Evolutionary conservation across 2,797 vertebrate genomes (phyloP).

Genomic region (Dipus sagitta): DNA sequence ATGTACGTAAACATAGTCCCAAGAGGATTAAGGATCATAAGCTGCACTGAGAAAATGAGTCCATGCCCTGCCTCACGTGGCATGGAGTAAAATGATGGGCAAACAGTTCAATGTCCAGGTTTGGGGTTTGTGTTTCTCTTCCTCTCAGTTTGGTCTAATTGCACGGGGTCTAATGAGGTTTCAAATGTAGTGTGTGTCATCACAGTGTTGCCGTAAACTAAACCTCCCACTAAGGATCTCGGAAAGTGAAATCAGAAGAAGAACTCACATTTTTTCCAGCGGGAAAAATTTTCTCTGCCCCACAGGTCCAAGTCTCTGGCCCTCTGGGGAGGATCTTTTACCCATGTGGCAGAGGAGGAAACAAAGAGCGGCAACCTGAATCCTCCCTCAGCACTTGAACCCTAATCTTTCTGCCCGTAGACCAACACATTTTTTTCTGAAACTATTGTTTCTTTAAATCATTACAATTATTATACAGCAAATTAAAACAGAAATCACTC

Average conservation of each 20-base stretch:
- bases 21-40: neutral
- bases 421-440: neutral
- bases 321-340: neutral
- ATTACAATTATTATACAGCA: neutral
- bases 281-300: neutral
- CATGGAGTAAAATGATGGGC: neutral
- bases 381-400: neutral
- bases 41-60: neutral
- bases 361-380: rapidly evolving
- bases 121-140: neutral
- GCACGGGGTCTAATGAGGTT: neutral
- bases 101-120: neutral
- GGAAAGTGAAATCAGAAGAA: neutral
- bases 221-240: no score
- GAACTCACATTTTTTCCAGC: neutral
- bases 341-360: neutral
- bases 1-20: neutral
- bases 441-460: conserved; percentile 23
- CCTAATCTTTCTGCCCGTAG: neutral
- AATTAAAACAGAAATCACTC: conserved; percentile 17
- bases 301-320: neutral
- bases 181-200: neutral
- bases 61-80: neutral
- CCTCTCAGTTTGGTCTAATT: neutral
- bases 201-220: neutral